Evolutionary conservation across 30 jellyfish, hydroid and myxozoan species (phyloP).

Genomic region (Rhopilema esculentum): DNA sequence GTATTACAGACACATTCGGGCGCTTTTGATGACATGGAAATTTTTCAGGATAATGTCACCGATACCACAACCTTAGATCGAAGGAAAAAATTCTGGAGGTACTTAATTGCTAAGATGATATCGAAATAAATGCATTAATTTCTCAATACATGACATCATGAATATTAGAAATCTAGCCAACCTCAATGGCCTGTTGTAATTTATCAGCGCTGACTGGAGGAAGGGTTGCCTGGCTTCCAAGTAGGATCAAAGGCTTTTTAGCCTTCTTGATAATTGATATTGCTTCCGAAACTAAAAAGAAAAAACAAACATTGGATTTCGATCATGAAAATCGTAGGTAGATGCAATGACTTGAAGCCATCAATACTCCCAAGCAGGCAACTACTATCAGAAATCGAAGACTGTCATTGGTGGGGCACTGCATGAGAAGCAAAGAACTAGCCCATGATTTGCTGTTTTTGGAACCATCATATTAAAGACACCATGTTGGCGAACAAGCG

Average conservation of each 20-base stretch:
- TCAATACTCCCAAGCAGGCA: neutral
- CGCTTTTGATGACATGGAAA: too few relatives aligned
- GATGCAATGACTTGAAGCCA: neutral
- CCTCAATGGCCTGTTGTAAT: slow-evolving; percentile 85
- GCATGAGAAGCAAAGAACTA: too few relatives aligned
- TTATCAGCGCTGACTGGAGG: slow-evolving; percentile 79
- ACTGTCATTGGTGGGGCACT: too few relatives aligned
- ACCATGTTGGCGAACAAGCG: too few relatives aligned
- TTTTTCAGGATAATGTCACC: too few relatives aligned
- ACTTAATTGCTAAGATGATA: too few relatives aligned
- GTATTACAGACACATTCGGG: too few relatives aligned
- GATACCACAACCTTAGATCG: too few relatives aligned
- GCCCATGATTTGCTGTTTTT: too few relatives aligned
- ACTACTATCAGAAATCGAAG: too few relatives aligned
- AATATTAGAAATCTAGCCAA: neutral
- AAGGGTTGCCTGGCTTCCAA: slow-evolving; percentile 89
- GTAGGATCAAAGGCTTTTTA: slow-evolving; percentile 83
- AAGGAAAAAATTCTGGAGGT: too few relatives aligned
- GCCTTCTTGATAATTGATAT: slow-evolving; percentile 63
- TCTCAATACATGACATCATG: neutral
- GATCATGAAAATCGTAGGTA: neutral
- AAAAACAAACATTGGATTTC: neutral
- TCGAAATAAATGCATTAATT: neutral
- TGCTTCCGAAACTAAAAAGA: slow-evolving; percentile 67
- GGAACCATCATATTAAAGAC: too few relatives aligned